Base-by-base conservation (phyloP, 2,797 vertebrate genomes). In the Sciaenops ocellatus region DNA sequence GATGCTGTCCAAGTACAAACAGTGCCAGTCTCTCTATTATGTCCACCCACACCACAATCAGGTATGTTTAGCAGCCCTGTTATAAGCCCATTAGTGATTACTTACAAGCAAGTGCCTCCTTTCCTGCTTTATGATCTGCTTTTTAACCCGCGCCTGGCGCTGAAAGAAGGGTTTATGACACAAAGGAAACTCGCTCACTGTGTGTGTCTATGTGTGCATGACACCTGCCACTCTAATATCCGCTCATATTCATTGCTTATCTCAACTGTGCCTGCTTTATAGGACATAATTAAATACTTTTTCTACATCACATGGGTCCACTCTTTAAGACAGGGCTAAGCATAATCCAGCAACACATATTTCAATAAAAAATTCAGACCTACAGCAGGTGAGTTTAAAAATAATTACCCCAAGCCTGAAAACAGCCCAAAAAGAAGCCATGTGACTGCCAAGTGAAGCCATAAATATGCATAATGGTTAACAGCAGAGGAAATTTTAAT, bases 11-110 rank as follows among this genome's bases (percentile, higher is more conserved):
- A 22, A 57, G 54, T 56, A 30, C 1, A 1, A 22, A 6, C 51
- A n/a, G 63, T 50, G 67, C 59, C 72, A 62, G 73, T 46, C 42
- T 46, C 46, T 2, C 6, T 3, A 41, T 51, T 64, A 50, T 22
- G 18, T 66, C 73, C 70, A 72, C 61, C 77, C 67, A 73, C 85
- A 44, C 69, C 18, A 38, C 65, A 61, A 48, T 81, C 72, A 82
- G 72, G 48, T 66, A 38, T 57, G 55, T 81, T 68, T 61, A 66
- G 59, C 56, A 10, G 44, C 60, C 18, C 71, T 44, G 65, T 75
- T 72, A 76, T 62, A 67, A 77, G 44, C 59, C 75, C 69, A 77
- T 86, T 87, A 69, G 67, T 2, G 1, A 57, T 56, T 61, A 75
- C 80, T 82, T 61, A 61, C 63, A 70, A 30, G 52, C 24, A 64